These are phyloP conservation scores for Coluber constrictor DNA, from an alignment of 2,797 vertebrate species.

Conservation along the genomic window DNA sequence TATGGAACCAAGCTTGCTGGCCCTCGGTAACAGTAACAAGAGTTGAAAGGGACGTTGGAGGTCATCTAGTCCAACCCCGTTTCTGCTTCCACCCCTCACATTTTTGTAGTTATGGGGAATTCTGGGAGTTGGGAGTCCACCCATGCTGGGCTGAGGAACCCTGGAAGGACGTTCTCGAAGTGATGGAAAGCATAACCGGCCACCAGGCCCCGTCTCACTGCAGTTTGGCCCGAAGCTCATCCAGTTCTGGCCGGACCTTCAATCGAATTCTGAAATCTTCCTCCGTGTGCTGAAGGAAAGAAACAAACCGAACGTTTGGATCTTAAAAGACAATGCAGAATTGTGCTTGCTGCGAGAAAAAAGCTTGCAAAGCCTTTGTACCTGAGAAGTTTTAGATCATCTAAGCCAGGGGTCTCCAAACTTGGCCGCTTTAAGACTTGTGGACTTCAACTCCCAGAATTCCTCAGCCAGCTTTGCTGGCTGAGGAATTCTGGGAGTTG, in stretches of 20 bases:
- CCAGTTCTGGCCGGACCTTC: neutral
- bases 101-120: neutral
- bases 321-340: neutral
- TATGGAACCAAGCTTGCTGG: too few species aligned
- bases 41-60: too few species aligned
- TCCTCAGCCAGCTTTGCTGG: too few species aligned
- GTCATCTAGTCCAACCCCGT: too few species aligned
- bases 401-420: too few species aligned
- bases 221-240: neutral
- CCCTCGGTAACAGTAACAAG: too few species aligned
- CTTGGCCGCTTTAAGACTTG: too few species aligned
- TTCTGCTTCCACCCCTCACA: too few species aligned
- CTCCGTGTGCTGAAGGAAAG: neutral
- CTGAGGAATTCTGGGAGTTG: too few species aligned
- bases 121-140: neutral
- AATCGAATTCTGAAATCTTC: neutral
- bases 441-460: too few species aligned
- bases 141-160: neutral
- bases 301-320: neutral
- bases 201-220: neutral
- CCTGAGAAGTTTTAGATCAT: too few species aligned
- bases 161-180: too few species aligned
- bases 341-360: neutral
- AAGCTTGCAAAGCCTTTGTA: neutral
- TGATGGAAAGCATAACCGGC: accelerated